phyloP scores from a whole-genome alignment of 2,113 vertebrate species.

The Aramus guarauna region DNA sequence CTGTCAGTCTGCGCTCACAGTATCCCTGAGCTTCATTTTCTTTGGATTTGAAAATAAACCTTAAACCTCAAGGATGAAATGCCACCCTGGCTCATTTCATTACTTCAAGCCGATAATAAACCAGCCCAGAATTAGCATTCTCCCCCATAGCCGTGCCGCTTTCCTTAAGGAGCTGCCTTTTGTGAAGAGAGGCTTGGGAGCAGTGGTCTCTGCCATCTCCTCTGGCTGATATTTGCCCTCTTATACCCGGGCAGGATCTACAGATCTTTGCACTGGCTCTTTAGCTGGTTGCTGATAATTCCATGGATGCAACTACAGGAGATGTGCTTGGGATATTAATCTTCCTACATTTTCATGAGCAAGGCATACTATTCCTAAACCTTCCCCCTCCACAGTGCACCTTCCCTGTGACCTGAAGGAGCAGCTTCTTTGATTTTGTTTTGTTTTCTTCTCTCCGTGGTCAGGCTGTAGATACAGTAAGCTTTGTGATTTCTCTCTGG shows the following conservation, averaged over 20 bases:
- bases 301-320: neutral
- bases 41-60: constrained; percentile 32
- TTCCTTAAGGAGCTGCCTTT: neutral
- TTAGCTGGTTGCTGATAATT: neutral
- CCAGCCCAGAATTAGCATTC: neutral
- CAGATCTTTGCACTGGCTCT: accelerated
- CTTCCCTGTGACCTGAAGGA: neutral
- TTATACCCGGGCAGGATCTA: neutral
- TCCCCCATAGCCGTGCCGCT: accelerated
- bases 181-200: neutral
- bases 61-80: constrained; percentile 32
- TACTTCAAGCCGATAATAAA: neutral
- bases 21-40: constrained; percentile 28
- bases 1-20: neutral
- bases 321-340: neutral
- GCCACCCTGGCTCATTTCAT: neutral
- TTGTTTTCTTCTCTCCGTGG: accelerated
- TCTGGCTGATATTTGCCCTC: neutral
- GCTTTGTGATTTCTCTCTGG: neutral
- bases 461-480: neutral
- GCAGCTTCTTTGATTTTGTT: neutral
- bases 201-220: neutral
- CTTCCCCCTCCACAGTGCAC: neutral
- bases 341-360: neutral
- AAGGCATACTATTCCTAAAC: neutral